A percentile compares a stretch with the other conserved stretches of the same genome.
Evolutionary conservation across 2,888 invertebrate genomes (phyloP).

Genomic region (Octodonta nipae): DNA sequence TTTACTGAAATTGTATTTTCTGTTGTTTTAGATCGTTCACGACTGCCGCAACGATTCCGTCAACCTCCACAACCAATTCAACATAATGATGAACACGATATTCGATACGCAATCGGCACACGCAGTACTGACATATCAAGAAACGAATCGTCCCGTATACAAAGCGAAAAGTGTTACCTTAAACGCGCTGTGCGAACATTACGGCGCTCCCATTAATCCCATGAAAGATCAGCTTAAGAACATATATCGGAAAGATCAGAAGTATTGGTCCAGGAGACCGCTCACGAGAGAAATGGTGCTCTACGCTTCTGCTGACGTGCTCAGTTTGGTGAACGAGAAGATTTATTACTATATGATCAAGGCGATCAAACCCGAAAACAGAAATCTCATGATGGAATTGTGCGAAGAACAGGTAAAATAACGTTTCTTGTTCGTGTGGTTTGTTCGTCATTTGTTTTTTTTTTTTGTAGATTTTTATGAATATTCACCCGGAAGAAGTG

Average conservation of each 20-base stretch:
- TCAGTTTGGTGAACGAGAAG: slow-evolving; percentile 73
- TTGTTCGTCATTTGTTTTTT: no score
- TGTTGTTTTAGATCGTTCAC: slow-evolving; percentile 60
- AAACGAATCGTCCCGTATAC: slow-evolving; percentile 79
- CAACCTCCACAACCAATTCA: slow-evolving; percentile 74
- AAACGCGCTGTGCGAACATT: slow-evolving; percentile 79
- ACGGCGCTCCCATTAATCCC: slow-evolving; percentile 77
- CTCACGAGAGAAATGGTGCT: slow-evolving; percentile 81
- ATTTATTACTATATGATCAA: slow-evolving; percentile 61
- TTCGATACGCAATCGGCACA: slow-evolving; percentile 83
- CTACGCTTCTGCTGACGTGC: slow-evolving; percentile 80
- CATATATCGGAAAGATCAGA: slow-evolving; percentile 69
- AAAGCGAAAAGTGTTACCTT: slow-evolving; percentile 88
- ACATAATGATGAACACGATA: slow-evolving; percentile 67
- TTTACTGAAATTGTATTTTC: not conserved
- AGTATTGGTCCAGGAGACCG: slow-evolving; percentile 78
- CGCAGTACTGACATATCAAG: slow-evolving; percentile 79
- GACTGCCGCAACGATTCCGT: slow-evolving; percentile 86
- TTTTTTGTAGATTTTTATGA: slow-evolving; percentile 47
- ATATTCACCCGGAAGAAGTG: slow-evolving; percentile 73
- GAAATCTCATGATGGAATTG: slow-evolving; percentile 62
- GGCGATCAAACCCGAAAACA: slow-evolving; percentile 58
- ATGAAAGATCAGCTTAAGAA: slow-evolving; percentile 82
- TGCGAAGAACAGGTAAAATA: slow-evolving; percentile 63
- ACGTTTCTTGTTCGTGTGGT: not conserved